Evolutionary conservation across 37 sponge, comb jelly and placozoan species (phyloP), one percentile per base, ranked within the genome.

Genomic region (Hexactinellida sp.): DNA sequence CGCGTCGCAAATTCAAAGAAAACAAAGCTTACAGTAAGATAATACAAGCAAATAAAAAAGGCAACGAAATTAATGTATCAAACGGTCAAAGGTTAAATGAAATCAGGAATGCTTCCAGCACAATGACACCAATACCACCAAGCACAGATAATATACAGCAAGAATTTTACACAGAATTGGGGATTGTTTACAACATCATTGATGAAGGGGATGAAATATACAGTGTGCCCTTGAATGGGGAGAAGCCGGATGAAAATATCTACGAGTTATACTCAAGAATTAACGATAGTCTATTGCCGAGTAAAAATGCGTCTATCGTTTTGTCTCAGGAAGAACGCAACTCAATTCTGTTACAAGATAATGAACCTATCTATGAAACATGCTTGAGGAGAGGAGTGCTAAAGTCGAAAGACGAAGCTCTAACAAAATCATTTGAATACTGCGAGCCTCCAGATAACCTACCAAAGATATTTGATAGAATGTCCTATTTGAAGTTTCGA

Each of bases 401-500:
- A 13, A 41, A 41, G 47, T n/a, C n/a, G n/a, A 47, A 47, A 47
- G 76, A 63, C 34, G 13, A 7, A n/a, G 13, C 3, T 63, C 1
- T n/a, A 32, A 28, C 3, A n/a, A 25, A 25, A 10, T 25, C 76
- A 25, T 32, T 23, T 63, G 76, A 63, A 63, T 63, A 63, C 76
- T 63, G 28, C 30, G 76, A 63, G 34, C 76, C 76, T 10, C 76
- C 76, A 7, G 28, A n/a, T n/a, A n/a, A 63, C 30, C 34, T 63
- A n/a, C 76, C 76, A n/a, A 63, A 63, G 76, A 63, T 63, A 25
- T 63, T 63, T 28, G 76, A 63, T n/a, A 10, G 76, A n/a, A 63
- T 63, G 76, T 63, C 76, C 13, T 63, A 3, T 21, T 21, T 63
- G 76, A 63, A 63, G 13, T 63, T 63, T 63, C 76, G 76, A 32